Evolutionary conservation across 1,140 invertebrate species (phyloP).

Genomic region (Drosophila arawakana): DNA sequence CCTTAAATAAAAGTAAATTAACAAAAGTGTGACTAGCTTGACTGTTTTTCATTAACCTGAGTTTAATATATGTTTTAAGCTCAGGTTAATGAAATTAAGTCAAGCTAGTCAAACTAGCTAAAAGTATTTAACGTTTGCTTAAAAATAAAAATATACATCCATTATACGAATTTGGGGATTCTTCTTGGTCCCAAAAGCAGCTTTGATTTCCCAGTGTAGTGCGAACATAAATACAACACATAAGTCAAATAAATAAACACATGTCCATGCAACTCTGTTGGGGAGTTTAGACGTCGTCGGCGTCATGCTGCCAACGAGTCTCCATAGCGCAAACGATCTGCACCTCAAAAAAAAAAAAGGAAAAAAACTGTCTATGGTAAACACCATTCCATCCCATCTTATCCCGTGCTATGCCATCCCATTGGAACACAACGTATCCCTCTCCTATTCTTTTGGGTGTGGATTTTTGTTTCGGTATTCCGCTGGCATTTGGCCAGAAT

Average conservation of each 20-base stretch:
- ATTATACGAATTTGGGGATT: too few species aligned
- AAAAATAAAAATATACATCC: too few species aligned
- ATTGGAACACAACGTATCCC: constrained; percentile 17
- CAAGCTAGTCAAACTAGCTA: too few species aligned
- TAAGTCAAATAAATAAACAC: constrained; percentile 79
- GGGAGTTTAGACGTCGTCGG: constrained; percentile 32
- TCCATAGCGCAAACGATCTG: constrained; percentile 3
- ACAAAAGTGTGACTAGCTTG: too few species aligned
- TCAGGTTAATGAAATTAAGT: too few species aligned
- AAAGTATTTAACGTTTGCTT: too few species aligned
- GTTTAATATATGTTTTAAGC: too few species aligned
- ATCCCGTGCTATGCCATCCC: constrained; percentile 5
- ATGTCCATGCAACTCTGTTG: constrained; percentile 44
- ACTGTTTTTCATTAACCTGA: too few species aligned
- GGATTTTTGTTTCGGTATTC: constrained; percentile 68
- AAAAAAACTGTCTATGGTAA: background rate
- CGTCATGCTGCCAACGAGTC: constrained; percentile 40
- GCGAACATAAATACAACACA: constrained; percentile 60
- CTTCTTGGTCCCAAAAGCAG: too few species aligned
- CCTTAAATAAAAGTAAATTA: too few species aligned
- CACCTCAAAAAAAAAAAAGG: background rate
- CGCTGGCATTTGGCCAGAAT: constrained; percentile 76
- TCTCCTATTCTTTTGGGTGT: constrained; percentile 26
- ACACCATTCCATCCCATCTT: constrained; percentile 8
- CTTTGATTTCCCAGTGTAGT: background rate